Base-by-base conservation (phyloP, 2,888 invertebrate species). In the Ectemnius continuus region DNA sequence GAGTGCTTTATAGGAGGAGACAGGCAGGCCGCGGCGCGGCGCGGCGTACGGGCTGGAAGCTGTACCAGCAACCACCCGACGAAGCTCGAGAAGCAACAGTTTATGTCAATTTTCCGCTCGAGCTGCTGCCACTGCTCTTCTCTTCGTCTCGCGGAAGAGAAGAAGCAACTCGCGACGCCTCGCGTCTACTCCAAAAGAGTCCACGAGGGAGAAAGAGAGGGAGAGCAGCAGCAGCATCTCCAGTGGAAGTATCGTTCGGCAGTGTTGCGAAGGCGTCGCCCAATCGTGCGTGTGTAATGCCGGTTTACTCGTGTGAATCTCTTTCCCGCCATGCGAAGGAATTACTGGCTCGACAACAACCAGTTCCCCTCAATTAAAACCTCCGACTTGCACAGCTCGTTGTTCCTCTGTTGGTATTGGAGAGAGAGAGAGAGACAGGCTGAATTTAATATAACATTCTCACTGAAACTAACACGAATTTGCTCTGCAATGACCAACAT, bases 91-190 rank as follows among this genome's bases (percentile, higher is more conserved):
- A 61, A 80, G 82, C 82, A 82, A 82, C 78, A 77, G 82, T 85
- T 85, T 85, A 82, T 76, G 84, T 82, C 80, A 80, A 82, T 82
- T 82, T 82, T 82, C 80, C 78, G 78, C 71, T 75, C 63, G 70
- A 70, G 60, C 62, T 78, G 58, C 62, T 78, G 64, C 60, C 60
- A 59, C 18, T 62, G 59, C 65, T 45, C 67, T 63, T 46, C 68
- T 70, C 65, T 36, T 36, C 36, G 36, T 8, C 36, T 36, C 36
- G 36, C 36, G 8, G 36, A 36, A 8, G 60, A 16, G 67, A 62
- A 59, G 67, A 52, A 74, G 70, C 64, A 59, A 67, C 60, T 20
- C 36, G 36, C 36, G 36, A 8, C 36, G 36, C 36, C 8, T 36
- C 36, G 36, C 8, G 36, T 11, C 6, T 36, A 36, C 36, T 36